A percentile compares a stretch with the other conserved stretches of the same genome.
Conservation (phyloP, 2,113 vertebrate genomes). For the Campylomormyrus numenius region DNA sequence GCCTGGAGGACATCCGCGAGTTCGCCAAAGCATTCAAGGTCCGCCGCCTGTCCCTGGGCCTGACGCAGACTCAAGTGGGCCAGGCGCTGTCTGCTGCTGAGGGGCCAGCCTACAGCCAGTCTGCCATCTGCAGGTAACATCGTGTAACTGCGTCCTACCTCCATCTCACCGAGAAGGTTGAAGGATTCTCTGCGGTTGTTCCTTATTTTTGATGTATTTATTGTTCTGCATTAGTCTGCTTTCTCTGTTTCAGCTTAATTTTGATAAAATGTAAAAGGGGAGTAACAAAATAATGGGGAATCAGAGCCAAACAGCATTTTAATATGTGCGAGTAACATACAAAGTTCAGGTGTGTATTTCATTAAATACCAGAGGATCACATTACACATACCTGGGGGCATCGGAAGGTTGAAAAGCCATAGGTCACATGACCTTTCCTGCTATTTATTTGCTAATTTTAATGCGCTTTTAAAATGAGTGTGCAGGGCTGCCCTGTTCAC, state of each 20-base stretch:
- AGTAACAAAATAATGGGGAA: neutral
- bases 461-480: conserved; percentile 23
- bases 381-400: neutral
- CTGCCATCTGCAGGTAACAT: conserved; percentile 99
- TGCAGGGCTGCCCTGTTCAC: conserved; percentile 45
- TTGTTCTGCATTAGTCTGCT: neutral
- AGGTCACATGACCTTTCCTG: neutral
- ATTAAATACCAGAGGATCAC: neutral
- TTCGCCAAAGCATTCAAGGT: conserved; percentile 99
- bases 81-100: conserved; percentile 96
- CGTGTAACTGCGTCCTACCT: conserved; percentile 7
- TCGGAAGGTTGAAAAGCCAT: neutral
- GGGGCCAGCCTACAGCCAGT: conserved; percentile 98
- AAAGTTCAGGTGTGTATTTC: neutral
- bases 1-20: conserved; percentile 98
- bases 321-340: neutral
- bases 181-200: conserved; percentile 13
- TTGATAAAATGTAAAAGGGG: neutral
- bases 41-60: conserved; percentile 94
- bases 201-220: conserved; percentile 27
- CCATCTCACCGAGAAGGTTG: no score
- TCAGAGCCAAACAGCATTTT: neutral
- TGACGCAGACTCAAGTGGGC: conserved; percentile 99
- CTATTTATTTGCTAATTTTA: conserved; percentile 33
- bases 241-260: neutral